A percentile compares a stretch with the other conserved stretches of the same genome.
Conservation (phyloP, 2,797 vertebrate species). For the Molothrus aeneus region DNA sequence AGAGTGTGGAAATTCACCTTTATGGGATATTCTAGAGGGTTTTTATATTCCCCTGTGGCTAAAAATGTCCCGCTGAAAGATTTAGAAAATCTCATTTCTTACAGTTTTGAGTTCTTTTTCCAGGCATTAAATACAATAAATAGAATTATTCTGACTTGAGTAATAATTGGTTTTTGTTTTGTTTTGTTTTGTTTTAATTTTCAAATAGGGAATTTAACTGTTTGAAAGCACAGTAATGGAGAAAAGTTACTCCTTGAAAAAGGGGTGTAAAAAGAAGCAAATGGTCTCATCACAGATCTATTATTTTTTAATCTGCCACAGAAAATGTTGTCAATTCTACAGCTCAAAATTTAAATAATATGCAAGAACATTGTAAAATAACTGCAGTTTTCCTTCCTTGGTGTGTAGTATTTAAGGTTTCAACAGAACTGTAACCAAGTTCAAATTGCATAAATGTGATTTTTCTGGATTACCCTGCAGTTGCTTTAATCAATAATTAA, state of each 20-base stretch:
- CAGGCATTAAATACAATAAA: background rate
- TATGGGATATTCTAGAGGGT: fast-evolving
- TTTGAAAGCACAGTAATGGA: background rate
- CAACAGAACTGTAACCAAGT: background rate
- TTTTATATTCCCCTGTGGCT: background rate
- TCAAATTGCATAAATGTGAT: background rate
- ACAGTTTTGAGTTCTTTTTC: background rate
- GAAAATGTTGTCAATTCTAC: background rate
- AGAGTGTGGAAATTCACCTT: background rate
- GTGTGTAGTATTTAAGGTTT: background rate
- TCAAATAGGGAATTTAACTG: background rate
- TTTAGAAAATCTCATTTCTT: background rate
- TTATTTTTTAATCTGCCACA: background rate
- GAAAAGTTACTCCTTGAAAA: background rate
- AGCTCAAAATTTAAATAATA: background rate
- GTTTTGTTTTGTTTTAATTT: background rate
- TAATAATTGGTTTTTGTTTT: background rate
- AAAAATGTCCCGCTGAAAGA: background rate
- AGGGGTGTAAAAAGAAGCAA: background rate
- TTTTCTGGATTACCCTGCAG: background rate
- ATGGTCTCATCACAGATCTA: background rate
- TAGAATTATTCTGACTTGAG: background rate
- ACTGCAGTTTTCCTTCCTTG: background rate
- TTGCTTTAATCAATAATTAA: background rate
- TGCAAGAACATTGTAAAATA: background rate